Conservation (phyloP, 2,113 vertebrate species). For the Rhodinocichla rosea region DNA sequence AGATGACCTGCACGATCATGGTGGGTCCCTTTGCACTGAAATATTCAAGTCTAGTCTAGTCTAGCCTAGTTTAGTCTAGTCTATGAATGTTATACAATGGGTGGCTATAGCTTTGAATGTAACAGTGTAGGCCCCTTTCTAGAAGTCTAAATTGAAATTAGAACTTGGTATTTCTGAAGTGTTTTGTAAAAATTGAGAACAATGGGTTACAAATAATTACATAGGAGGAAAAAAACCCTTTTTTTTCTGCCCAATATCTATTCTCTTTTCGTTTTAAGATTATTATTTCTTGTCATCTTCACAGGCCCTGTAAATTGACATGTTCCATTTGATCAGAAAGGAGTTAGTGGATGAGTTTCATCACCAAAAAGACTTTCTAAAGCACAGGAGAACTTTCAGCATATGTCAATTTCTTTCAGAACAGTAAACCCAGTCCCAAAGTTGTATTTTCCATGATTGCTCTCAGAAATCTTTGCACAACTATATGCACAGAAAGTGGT, state of each 20-base stretch:
- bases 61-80: background rate
- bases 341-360: background rate
- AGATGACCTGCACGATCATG: background rate
- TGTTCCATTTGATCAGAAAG: background rate
- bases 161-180: background rate
- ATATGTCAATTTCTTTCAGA: background rate
- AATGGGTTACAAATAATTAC: background rate
- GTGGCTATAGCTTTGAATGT: background rate
- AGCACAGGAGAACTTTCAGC: background rate
- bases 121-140: background rate
- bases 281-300: background rate
- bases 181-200: background rate
- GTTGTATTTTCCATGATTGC: background rate
- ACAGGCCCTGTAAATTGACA: background rate
- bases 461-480: background rate
- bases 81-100: background rate
- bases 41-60: no score
- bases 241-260: fast-evolving
- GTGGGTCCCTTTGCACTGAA: background rate
- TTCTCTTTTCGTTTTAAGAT: background rate
- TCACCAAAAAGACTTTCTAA: background rate
- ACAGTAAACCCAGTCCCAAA: background rate
- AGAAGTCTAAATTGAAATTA: background rate
- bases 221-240: background rate
- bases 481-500: background rate